phyloP scores from a whole-genome alignment of 2,888 invertebrate genomes.

The Eurois occulta region DNA sequence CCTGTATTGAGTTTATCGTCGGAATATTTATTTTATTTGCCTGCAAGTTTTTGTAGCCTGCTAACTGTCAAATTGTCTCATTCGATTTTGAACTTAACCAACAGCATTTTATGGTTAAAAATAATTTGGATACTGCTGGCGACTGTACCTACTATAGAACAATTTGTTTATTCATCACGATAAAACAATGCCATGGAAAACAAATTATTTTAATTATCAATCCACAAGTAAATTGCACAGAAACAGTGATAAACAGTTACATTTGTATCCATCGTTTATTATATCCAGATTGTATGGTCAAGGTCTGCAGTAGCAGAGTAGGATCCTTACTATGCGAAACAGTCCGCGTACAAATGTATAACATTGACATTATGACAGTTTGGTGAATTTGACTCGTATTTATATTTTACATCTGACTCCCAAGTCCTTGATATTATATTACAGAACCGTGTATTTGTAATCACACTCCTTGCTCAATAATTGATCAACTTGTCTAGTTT shows the following conservation, averaged over 20 bases:
- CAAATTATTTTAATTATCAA: not conserved
- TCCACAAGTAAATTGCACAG: not conserved
- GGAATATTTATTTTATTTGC: not conserved
- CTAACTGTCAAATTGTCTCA: too few species aligned
- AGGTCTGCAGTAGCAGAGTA: not conserved
- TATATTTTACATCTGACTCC: not conserved
- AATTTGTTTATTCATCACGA: not conserved
- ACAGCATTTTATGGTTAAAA: too few species aligned
- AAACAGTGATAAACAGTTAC: not conserved
- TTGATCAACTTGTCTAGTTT: not conserved
- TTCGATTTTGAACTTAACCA: too few species aligned
- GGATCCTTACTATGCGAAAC: not conserved
- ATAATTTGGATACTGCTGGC: too few species aligned
- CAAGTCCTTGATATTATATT: not conserved
- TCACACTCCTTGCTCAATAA: not conserved
- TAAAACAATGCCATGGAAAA: not conserved
- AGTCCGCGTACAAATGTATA: not conserved
- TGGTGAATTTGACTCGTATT: not conserved
- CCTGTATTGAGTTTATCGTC: not conserved
- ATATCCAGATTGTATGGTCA: not conserved
- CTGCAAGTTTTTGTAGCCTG: not conserved
- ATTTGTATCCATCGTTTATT: not conserved
- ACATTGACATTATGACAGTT: not conserved
- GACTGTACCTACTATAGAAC: not conserved
- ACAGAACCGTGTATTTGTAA: not conserved